Conservation (phyloP, 2,797 vertebrate species). For the Spatula versicolor region DNA sequence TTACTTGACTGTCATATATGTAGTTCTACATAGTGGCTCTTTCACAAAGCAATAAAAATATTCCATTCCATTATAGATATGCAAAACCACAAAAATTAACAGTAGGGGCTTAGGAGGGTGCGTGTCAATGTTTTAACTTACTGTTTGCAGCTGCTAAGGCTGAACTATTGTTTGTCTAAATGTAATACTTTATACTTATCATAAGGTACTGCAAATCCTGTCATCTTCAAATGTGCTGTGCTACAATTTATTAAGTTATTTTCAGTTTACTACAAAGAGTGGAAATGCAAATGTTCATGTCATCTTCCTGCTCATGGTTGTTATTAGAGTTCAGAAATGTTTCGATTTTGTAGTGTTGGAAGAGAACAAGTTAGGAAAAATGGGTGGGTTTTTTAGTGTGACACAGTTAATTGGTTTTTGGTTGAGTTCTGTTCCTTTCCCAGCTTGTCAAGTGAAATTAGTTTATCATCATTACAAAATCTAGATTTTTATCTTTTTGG, state of each 20-base stretch:
- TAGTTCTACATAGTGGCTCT: not conserved
- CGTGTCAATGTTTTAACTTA: not conserved
- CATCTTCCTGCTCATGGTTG: not conserved
- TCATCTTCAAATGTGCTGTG: not conserved
- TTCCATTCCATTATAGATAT: not conserved
- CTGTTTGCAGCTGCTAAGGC: not conserved
- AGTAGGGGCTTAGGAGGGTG: not conserved
- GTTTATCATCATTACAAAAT: slow-evolving; percentile 17
- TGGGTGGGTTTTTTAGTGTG: not conserved
- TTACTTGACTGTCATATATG: not conserved
- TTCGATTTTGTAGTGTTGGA: not conserved
- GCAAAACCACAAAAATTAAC: not conserved
- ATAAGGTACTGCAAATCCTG: not conserved
- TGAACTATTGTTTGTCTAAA: not conserved
- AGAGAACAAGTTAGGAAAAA: not conserved
- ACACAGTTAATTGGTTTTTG: not conserved
- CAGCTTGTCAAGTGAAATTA: not conserved
- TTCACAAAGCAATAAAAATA: not conserved
- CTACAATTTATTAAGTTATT: not conserved
- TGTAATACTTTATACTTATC: not conserved
- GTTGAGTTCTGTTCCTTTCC: not conserved
- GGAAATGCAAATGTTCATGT: not conserved
- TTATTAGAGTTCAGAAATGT: not conserved
- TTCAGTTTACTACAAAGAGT: not conserved
- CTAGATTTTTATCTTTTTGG: slow-evolving; percentile 16